A percentile compares a stretch with the other conserved stretches of the same genome.
Evolutionary conservation across 2,113 vertebrate species (phyloP).

Genomic region (Myotis davidii): DNA sequence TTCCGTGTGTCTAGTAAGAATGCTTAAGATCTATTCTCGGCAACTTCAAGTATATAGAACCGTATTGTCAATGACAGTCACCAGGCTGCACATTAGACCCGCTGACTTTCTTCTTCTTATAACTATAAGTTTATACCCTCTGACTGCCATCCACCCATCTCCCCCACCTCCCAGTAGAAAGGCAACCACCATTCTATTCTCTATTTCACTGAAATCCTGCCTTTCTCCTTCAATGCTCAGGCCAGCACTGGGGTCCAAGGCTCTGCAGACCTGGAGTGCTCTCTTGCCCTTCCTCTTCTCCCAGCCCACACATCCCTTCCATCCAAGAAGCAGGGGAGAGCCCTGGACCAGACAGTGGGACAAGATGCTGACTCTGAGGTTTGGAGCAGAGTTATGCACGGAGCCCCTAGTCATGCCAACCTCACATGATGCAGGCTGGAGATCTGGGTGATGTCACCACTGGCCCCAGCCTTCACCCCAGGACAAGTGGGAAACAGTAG

Average conservation of each 20-base stretch:
- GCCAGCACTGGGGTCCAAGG: not conserved
- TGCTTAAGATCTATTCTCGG: not conserved
- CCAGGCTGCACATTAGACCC: not conserved
- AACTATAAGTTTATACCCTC: not conserved
- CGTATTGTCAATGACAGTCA: not conserved
- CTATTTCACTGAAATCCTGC: not conserved
- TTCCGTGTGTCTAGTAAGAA: not conserved
- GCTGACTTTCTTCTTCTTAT: not conserved
- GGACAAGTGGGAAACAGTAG: not conserved
- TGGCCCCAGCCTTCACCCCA: not conserved
- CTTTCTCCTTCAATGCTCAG: not conserved
- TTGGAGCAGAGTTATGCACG: not conserved
- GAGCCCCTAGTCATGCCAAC: not conserved
- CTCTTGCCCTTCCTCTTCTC: not conserved
- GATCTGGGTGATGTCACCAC: not conserved
- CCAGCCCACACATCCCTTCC: not conserved
- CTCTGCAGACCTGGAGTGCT: not conserved
- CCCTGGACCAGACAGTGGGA: not conserved
- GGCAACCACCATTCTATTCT: not conserved
- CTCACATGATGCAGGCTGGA: not conserved
- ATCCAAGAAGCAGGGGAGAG: not conserved
- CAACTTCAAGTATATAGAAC: not conserved
- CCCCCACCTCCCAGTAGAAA: not conserved
- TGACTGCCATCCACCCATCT: not conserved
- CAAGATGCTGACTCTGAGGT: not conserved